These are phyloP conservation scores for Ictidomys tridecemlineatus DNA, from an alignment of 2,113 vertebrate species.

Conservation along the genomic window DNA sequence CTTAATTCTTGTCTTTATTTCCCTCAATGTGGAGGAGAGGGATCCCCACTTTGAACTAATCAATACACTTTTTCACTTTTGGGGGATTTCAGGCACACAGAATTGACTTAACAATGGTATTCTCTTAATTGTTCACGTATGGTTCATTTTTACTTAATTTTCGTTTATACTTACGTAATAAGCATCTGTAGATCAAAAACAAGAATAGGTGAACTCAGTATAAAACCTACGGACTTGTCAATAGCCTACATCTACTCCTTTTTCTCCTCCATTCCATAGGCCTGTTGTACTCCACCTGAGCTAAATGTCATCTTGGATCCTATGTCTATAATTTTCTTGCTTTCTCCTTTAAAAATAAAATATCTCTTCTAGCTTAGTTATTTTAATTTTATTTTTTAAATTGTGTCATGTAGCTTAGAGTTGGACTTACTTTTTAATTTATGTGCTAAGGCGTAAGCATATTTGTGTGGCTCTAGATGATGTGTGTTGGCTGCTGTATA, in stretches of 20 bases:
- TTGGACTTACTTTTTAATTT: not conserved
- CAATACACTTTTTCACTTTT: not conserved
- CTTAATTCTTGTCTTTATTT: not conserved
- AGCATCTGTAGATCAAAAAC: not conserved
- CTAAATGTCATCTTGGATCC: not conserved
- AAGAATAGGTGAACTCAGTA: not conserved
- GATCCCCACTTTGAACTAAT: not conserved
- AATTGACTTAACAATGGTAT: not conserved
- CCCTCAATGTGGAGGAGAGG: not conserved
- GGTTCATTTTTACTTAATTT: not conserved
- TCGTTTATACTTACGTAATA: not conserved
- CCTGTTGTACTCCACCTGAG: not conserved
- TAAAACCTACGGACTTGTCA: not conserved
- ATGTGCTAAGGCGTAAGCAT: not conserved
- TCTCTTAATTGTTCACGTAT: not conserved
- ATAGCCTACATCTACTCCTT: not conserved
- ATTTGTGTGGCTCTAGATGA: not conserved
- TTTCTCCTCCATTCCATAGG: not conserved
- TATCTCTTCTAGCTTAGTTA: not conserved
- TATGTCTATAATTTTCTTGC: not conserved
- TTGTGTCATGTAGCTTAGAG: not conserved
- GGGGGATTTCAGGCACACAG: not conserved
- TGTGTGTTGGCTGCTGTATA: not conserved
- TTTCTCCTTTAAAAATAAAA: not conserved
- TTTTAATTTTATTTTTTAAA: not conserved